Conservation (phyloP, 1,140 invertebrate species). For the Pantala flavescens region DNA sequence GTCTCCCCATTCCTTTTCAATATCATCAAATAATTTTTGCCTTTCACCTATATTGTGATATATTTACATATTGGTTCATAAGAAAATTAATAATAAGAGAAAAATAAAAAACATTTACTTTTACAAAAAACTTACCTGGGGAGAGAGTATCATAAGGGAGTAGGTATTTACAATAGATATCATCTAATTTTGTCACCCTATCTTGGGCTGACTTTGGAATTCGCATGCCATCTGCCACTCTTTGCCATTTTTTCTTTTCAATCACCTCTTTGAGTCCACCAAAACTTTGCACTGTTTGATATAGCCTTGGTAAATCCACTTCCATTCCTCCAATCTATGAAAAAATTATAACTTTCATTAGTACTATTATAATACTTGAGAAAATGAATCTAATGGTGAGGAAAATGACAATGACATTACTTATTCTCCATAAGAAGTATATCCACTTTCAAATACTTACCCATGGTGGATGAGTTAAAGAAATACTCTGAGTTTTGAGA, state of each 20-base stretch:
- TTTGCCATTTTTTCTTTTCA: slow-evolving; percentile 82
- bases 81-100: no score
- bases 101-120: no score
- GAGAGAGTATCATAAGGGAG: slow-evolving; percentile 82
- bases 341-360: slow-evolving; percentile 5
- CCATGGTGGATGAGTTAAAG: slow-evolving; percentile 62
- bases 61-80: no score
- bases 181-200: slow-evolving; percentile 73
- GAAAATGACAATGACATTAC: background rate
- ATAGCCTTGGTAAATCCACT: slow-evolving; percentile 76
- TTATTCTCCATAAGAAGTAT: slow-evolving; percentile 11
- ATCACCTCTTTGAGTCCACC: slow-evolving; percentile 83
- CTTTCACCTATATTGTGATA: slow-evolving; percentile 26
- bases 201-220: slow-evolving; percentile 76
- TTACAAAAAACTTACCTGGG: slow-evolving; percentile 37
- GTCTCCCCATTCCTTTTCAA: slow-evolving; percentile 65
- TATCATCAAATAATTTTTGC: slow-evolving; percentile 57
- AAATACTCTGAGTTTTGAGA: slow-evolving; percentile 64
- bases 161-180: slow-evolving; percentile 88
- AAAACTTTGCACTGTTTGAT: slow-evolving; percentile 70
- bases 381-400: background rate
- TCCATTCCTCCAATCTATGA: slow-evolving; percentile 76
- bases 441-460: slow-evolving; percentile 35
- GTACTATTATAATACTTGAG: background rate
- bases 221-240: slow-evolving; percentile 78